Percentiles rank a stretch among this genome's conserved stretches.
Evolutionary conservation across 2,113 vertebrate species (phyloP).

Genomic region (Eulemur rufifrons): DNA sequence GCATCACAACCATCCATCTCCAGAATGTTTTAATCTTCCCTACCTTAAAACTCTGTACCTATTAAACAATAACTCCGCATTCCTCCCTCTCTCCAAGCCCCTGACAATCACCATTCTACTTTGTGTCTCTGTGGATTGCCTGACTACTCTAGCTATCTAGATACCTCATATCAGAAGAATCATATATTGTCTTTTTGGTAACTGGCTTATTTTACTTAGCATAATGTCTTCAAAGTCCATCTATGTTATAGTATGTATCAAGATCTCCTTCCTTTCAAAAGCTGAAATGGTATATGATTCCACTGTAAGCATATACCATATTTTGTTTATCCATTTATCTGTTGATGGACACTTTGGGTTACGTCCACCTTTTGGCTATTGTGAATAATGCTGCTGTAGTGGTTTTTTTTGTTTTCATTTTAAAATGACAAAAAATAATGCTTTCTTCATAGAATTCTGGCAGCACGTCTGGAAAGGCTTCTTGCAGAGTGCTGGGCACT

Average conservation of each 20-base stretch:
- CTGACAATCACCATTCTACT: not conserved
- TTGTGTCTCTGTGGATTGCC: not conserved
- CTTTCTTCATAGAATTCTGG: not conserved
- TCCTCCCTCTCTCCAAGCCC: not conserved
- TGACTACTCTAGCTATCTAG: not conserved
- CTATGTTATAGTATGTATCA: not conserved
- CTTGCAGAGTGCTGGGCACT: not conserved
- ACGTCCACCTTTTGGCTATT: not conserved
- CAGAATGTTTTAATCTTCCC: not conserved
- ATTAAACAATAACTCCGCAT: not conserved
- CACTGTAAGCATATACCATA: not conserved
- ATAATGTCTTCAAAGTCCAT: not conserved
- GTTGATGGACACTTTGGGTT: not conserved
- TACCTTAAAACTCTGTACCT: not conserved
- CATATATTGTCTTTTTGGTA: not conserved
- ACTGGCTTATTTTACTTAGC: not conserved
- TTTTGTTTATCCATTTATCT: not conserved
- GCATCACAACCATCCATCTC: not conserved
- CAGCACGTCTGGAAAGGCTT: not conserved
- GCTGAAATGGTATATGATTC: not conserved
- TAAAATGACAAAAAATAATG: not conserved
- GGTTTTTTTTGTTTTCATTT: not conserved
- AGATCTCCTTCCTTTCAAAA: not conserved
- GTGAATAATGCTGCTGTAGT: not conserved
- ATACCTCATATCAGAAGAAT: not conserved